phyloP scores from a whole-genome alignment of 2,113 vertebrate genomes.

The Carollia perspicillata region DNA sequence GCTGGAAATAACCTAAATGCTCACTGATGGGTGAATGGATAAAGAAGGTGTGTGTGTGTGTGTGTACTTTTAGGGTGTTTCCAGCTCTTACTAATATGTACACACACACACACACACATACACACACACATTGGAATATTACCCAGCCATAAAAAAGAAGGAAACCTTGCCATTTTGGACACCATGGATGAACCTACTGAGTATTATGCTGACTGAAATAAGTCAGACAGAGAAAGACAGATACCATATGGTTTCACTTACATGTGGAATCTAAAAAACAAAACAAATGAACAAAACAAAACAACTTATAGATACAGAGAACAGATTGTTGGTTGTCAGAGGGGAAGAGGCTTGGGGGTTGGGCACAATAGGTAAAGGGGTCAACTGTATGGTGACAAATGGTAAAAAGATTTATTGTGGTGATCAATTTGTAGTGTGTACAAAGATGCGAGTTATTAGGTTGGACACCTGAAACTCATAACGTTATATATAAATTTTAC shows the following conservation, averaged over 20 bases:
- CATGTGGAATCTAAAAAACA: neutral
- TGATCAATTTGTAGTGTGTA: neutral
- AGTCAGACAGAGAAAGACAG: neutral
- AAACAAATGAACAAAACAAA: neutral
- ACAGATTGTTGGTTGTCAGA: neutral
- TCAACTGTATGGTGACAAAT: no score
- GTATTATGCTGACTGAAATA: neutral
- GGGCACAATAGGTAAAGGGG: neutral
- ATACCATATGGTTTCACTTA: neutral
- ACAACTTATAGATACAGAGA: neutral
- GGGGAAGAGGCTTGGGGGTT: neutral
- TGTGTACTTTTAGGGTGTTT: neutral
- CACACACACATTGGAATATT: neutral
- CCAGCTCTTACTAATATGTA: neutral
- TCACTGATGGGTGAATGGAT: neutral
- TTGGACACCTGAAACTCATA: neutral
- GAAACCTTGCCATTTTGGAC: neutral
- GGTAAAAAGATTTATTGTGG: neutral
- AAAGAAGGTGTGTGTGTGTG: neutral
- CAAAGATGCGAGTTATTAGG: neutral
- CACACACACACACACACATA: neutral
- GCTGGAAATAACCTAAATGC: neutral
- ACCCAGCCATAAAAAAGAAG: neutral
- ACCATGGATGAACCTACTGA: neutral
- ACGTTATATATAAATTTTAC: neutral